Evolutionary conservation across 2,113 vertebrate genomes (phyloP), one percentile per base, ranked within the genome.

Genomic region (Tragelaphus strepsiceros): DNA sequence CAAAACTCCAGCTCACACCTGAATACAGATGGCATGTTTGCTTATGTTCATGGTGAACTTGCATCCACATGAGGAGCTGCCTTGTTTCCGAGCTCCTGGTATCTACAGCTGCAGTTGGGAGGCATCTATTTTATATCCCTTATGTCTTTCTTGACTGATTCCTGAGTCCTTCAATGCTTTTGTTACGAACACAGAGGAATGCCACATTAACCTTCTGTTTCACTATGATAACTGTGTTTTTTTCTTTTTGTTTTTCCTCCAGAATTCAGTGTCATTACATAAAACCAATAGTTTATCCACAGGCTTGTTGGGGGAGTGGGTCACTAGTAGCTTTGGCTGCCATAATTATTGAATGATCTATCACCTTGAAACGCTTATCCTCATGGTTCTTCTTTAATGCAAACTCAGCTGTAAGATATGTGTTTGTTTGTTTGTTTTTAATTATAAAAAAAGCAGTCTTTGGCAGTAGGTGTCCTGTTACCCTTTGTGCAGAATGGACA

Each of bases 121-220:
- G 59, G 43, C 87, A 61, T 95, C 46, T 82, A 53, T 97, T 97
- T 93, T 58, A 81, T n/a, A 84, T 5, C 86, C 93, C 91, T 51
- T 56, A 19, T 67, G 91, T 96, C 92, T 61, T 80, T 95, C 71
- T 83, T 96, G 94, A 97, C 71, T 91, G 96, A 97, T 94, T 86
- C 21, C 71, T 91, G 96, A 97, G 93, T 86, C 21, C 53, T 93
- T 97, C 93, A 61, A 84, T 95, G 78, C 97, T 93, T 96, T 97
- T 93, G 95, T 96, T 58, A 16, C 28, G 6, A 86, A 94, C 86
- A 96, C 24, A 93, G 67, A 98, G 67, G 95, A 95, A 97, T 17
- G 78, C 95, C 90, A 84, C 91, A 89, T 87, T 97, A 96, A 91
- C 96, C 97, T 97, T 96, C 97, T 98, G 97, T 94, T 97, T 95